Evolutionary conservation across 2,113 vertebrate genomes (phyloP).

Genomic region (Prinia subflava): DNA sequence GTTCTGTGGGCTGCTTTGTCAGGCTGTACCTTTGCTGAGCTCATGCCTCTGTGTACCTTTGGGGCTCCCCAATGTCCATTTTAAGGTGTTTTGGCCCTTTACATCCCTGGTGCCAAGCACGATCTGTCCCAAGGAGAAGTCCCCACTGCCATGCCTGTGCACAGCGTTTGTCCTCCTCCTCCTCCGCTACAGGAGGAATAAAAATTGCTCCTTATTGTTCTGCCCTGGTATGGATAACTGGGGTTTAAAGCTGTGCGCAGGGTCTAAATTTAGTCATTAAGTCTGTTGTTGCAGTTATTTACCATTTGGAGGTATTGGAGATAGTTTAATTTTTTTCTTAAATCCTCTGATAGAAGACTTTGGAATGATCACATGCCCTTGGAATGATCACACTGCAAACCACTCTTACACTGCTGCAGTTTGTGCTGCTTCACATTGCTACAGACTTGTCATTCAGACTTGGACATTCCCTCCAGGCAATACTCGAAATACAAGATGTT

Average conservation of each 20-base stretch:
- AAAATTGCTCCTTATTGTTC: not conserved
- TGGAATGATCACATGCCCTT: not conserved
- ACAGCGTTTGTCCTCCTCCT: not conserved
- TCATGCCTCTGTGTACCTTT: not conserved
- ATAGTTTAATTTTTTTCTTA: not conserved
- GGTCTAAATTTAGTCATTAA: not conserved
- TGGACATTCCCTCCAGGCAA: not conserved
- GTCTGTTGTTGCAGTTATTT: not conserved
- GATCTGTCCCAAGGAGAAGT: not conserved
- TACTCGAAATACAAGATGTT: not conserved
- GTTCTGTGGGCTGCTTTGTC: not conserved
- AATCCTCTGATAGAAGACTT: not conserved
- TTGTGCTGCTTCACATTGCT: not conserved
- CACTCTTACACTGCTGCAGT: not conserved
- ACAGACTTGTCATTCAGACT: not conserved
- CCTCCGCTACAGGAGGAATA: not conserved
- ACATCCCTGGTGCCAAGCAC: rapidly evolving
- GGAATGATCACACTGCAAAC: not conserved
- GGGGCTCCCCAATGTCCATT: not conserved
- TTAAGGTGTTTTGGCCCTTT: not conserved
- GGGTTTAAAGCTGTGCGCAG: not conserved
- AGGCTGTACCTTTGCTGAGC: not conserved
- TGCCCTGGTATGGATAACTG: not conserved
- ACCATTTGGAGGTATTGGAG: not conserved
- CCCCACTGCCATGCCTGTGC: not conserved